Evolutionary conservation across 2,888 invertebrate species (phyloP), one percentile per base, ranked within the genome.

Genomic region (Protodeltote pygarga): DNA sequence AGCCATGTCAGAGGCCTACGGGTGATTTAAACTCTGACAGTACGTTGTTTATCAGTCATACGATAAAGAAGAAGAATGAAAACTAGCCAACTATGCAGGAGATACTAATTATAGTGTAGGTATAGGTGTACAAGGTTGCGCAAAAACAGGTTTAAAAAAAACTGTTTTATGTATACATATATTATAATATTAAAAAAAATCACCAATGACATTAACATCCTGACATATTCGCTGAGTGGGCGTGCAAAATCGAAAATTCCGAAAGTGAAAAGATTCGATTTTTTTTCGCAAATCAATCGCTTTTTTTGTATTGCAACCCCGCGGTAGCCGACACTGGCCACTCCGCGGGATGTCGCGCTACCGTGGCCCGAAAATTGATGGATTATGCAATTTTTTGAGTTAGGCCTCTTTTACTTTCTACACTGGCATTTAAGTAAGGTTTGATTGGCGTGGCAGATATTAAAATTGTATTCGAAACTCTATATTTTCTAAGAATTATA

Each of bases 281-380:
- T 87, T 87, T 83, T 86, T 82, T 73, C 32, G 60, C 73, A 73
- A 82, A 84, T 87, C 85, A 73, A 86, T 87, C 83, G 71, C 48
- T 78, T 80, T 80, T 75, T 67, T 47, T 44, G 5, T 38, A 2
- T 35, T 19, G 41, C 15, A 14, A 45, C 65, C 55, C 66, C 35
- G 66, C 75, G 70, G 82, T 72, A 73, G 75, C 74, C 41, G 24
- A 34, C 65, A 67, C 72, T 69, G 73, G 73, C 60, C 73, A 73
- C 79, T 38, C 87, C 52, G 77, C 85, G 79, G 85, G 89, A 73
- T 51, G 71, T 71, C 84, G 82, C 73, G 81, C 85, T 83, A 83
- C 83, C 77, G 81, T 72, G 55, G 46, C 62, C 34, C 24, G 49
- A 34, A 50, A 54, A 66, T 68, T 83, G 81, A 85, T 85, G 68